phyloP scores from a whole-genome alignment of 1,140 invertebrate species.

The Tribolium castaneum region DNA sequence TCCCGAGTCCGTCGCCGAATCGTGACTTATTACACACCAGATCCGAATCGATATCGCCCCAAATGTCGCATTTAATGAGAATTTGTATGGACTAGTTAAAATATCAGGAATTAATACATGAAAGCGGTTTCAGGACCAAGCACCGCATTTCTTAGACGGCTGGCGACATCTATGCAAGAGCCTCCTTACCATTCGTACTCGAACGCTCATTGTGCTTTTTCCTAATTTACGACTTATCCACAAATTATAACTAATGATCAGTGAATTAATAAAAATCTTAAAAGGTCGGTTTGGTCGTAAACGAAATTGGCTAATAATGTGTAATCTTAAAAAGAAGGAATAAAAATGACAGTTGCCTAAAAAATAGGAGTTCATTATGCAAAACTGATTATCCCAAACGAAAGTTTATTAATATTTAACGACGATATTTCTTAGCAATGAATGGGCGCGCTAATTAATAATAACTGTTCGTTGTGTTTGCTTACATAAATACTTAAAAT shows the following conservation, averaged over 20 bases:
- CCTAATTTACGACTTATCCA: neutral
- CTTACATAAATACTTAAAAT: neutral
- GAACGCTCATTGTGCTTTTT: neutral
- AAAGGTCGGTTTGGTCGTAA: neutral
- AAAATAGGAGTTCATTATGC: conserved; percentile 10
- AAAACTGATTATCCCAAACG: neutral
- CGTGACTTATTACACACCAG: conserved; percentile 27
- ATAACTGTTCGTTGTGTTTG: neutral
- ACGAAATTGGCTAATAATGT: neutral
- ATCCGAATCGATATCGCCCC: conserved; percentile 5
- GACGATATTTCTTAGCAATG: neutral
- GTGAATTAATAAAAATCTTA: conserved; percentile 6
- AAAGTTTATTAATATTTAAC: neutral
- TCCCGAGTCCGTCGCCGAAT: conserved; percentile 27
- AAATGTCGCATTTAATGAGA: conserved; percentile 21
- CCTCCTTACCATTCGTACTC: neutral
- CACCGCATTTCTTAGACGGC: neutral
- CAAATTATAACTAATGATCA: neutral
- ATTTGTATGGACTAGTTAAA: conserved; percentile 19
- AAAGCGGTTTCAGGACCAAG: neutral
- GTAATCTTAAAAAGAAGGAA: neutral
- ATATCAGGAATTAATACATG: too few relatives aligned
- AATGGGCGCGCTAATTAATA: neutral
- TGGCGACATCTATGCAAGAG: neutral
- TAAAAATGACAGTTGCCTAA: conserved; percentile 12